Evolutionary conservation across 2,888 invertebrate genomes (phyloP).

Genomic region (Sisyra terminalis): DNA sequence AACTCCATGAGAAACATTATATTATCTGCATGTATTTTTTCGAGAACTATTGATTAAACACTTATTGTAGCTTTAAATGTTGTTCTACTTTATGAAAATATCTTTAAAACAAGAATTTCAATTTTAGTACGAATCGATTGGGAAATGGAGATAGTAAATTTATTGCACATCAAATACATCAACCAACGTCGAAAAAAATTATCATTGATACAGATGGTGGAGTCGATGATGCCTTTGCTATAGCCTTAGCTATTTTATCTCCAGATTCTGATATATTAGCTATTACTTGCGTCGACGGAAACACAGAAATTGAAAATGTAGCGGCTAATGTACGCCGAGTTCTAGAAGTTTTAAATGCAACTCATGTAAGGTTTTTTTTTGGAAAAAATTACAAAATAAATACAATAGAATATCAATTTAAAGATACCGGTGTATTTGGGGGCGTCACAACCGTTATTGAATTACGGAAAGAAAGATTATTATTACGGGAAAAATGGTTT

Average conservation of each 20-base stretch:
- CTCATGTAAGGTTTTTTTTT: constrained; percentile 25
- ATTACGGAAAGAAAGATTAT: constrained; percentile 14
- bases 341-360: constrained; percentile 23
- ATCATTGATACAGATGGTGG: constrained; percentile 33
- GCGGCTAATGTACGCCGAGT: constrained; percentile 31
- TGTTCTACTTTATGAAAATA: too few species aligned
- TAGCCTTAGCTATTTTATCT: constrained; percentile 22
- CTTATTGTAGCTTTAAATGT: too few species aligned
- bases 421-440: constrained; percentile 34
- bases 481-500: constrained; percentile 32
- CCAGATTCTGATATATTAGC: constrained; percentile 27
- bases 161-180: too few species aligned
- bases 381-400: too few species aligned
- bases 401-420: constrained; percentile 1
- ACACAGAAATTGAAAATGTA: constrained; percentile 29
- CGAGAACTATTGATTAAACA: too few species aligned
- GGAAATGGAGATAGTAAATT: too few species aligned
- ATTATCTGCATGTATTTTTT: too few species aligned
- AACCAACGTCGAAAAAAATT: constrained; percentile 14
- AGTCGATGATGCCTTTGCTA: constrained; percentile 29
- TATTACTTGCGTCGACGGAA: constrained; percentile 38
- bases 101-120: too few species aligned
- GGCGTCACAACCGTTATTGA: constrained; percentile 20
- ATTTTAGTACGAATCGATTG: too few species aligned
- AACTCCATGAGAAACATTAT: too few species aligned